Evolutionary conservation across 2,888 invertebrate species (phyloP), one percentile per base, ranked within the genome.

Genomic region (Drosophila lutescens): DNA sequence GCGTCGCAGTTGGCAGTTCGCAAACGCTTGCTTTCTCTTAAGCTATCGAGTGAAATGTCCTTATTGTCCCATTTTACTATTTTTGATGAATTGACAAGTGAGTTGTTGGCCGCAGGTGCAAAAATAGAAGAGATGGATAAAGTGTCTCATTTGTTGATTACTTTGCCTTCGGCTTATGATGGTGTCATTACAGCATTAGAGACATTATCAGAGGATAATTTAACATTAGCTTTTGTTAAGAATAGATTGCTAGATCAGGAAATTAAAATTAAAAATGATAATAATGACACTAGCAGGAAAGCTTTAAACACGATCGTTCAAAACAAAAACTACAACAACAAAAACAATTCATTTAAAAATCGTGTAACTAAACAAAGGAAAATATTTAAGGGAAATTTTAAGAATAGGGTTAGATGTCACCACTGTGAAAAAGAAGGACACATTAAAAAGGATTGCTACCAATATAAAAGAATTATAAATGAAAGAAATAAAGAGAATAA

Each of bases 1-100:
- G 50, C 59, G 12, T 50, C 66, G 15, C 56, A 61, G 40, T 34
- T 60, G 20, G 40, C 66, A 13, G 36, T 43, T 9, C 30, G 50
- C 1, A 56, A 63, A n/a, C 4, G n/a, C 41, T 30, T 41, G 20
- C 32, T 50, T 2, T 38, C 49, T 4, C 26, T 49, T 1, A 50
- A 46, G 36, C 26, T 61, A 9, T 10, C n/a, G 26, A 47, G 61
- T 30, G 47, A 53, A 12, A 54, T 30, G 23, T 2, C 55, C 10
- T 13, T 62, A 34, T 13, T 50, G 12, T 17, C 32, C 12, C 47
- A 49, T 17, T 49, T 32, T n/a, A 49, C 34, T 7, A 44, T 23
- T 44, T 23, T 44, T 13, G 50, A 20, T 13, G 36, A 50, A 5
- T 20, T 50, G 2, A 50, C 32, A 4, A 20, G 20, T 20, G 20